Percentiles rank a stretch among this genome's conserved stretches.
Evolutionary conservation across 2,797 vertebrate genomes (phyloP).

Genomic region (Otolemur crassicaudatus): DNA sequence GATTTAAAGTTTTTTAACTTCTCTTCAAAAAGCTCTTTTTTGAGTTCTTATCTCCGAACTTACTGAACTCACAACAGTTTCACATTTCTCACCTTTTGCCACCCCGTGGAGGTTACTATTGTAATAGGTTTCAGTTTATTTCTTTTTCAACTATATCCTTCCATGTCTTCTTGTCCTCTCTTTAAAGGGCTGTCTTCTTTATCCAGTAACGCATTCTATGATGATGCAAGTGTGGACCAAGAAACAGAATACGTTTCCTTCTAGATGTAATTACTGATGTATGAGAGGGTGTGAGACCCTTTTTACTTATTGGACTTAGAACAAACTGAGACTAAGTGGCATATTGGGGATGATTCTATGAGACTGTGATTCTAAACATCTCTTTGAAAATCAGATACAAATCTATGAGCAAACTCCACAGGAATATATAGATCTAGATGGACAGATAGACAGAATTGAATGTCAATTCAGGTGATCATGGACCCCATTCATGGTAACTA

Average conservation of each 20-base stretch:
- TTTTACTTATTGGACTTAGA: background rate
- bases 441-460: background rate
- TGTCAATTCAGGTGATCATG: background rate
- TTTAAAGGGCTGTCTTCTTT: background rate
- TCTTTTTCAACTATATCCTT: background rate
- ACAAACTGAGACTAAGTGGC: background rate
- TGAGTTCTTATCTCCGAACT: background rate
- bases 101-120: background rate
- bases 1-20: constrained; percentile 17
- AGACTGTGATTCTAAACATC: background rate
- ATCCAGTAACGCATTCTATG: background rate
- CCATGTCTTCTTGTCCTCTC: background rate
- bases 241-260: background rate
- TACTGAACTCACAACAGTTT: background rate
- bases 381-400: background rate
- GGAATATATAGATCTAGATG: background rate
- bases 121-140: background rate
- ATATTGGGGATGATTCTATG: background rate
- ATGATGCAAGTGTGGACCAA: background rate
- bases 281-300: background rate
- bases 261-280: background rate
- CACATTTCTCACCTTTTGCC: background rate
- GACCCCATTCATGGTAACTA: background rate
- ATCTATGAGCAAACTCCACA: background rate
- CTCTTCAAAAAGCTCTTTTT: background rate